A percentile compares a stretch with the other conserved stretches of the same genome.
phyloP scores from a whole-genome alignment of 2,797 vertebrate species.

The Sitta carolinensis region DNA sequence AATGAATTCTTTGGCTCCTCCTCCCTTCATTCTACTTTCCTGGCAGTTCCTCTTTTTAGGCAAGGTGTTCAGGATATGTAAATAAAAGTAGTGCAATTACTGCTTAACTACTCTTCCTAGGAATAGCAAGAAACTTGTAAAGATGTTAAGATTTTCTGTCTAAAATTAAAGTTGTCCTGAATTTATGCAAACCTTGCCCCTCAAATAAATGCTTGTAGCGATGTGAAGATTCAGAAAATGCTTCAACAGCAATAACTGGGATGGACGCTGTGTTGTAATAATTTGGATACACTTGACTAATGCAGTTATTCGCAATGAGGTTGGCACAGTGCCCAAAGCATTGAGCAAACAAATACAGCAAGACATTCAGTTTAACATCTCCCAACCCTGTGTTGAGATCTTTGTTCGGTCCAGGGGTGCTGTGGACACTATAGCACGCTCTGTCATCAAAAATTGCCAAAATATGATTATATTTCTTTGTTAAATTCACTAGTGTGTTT shows the following conservation, averaged over 20 bases:
- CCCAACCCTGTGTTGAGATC: slow-evolving; percentile 58
- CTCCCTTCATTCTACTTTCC: background rate
- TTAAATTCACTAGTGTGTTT: slow-evolving; percentile 75
- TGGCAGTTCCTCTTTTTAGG: background rate
- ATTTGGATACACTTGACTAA: slow-evolving; percentile 86
- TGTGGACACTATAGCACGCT: slow-evolving; percentile 36
- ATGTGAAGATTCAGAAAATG: slow-evolving; percentile 77
- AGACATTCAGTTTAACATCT: slow-evolving; percentile 70
- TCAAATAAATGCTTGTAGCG: slow-evolving; percentile 69
- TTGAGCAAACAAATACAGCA: slow-evolving; percentile 78
- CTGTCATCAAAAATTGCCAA: slow-evolving; percentile 20
- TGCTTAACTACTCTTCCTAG: slow-evolving; percentile 17
- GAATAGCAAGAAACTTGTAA: slow-evolving; percentile 32
- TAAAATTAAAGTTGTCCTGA: slow-evolving; percentile 61
- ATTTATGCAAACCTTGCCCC: slow-evolving; percentile 62
- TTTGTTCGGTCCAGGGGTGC: slow-evolving; percentile 61
- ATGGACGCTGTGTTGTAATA: slow-evolving; percentile 83
- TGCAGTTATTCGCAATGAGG: slow-evolving; percentile 84
- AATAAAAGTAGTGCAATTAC: slow-evolving; percentile 28
- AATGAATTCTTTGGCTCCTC: background rate
- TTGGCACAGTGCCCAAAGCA: slow-evolving; percentile 82
- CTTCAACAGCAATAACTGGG: slow-evolving; percentile 79
- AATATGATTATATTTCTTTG: slow-evolving; percentile 70
- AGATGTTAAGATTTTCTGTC: slow-evolving; percentile 38
- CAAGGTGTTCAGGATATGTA: background rate